phyloP scores from a whole-genome alignment of 2,888 invertebrate genomes.

The Drosophila nr. perissopoda region DNA sequence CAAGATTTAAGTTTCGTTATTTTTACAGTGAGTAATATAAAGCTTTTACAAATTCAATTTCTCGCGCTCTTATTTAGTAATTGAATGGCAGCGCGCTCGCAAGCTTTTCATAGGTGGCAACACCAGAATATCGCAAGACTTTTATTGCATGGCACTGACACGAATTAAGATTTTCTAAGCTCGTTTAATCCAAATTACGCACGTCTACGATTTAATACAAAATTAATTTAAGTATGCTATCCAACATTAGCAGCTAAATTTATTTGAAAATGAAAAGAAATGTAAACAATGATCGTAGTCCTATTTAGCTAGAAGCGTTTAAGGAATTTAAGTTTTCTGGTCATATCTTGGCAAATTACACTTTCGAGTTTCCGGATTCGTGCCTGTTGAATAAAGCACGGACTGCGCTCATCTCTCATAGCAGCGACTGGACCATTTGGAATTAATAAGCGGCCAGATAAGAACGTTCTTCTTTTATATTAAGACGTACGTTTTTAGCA shows the following conservation, averaged over 20 bases:
- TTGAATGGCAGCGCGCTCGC: not conserved
- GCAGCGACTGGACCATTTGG: slow-evolving; percentile 16
- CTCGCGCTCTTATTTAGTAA: not conserved
- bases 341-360: not conserved
- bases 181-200: not conserved
- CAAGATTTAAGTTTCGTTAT: slow-evolving; percentile 5
- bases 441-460: not conserved
- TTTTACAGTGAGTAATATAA: not conserved
- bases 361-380: not conserved
- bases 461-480: not conserved
- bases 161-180: not conserved
- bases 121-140: not conserved
- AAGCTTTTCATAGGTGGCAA: slow-evolving; percentile 3
- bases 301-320: not conserved
- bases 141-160: not conserved
- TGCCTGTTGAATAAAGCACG: slow-evolving; percentile 5
- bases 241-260: not conserved
- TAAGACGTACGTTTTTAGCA: too few species aligned
- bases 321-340: not conserved
- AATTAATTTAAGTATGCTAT: not conserved
- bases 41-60: slow-evolving; percentile 39
- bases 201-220: not conserved
- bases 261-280: not conserved
- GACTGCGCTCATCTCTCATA: slow-evolving; percentile 27
- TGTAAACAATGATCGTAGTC: not conserved